These are phyloP conservation scores for Pseudobourletiella spinata DNA, from an alignment of 1,140 invertebrate genomes.

Conservation along the genomic window DNA sequence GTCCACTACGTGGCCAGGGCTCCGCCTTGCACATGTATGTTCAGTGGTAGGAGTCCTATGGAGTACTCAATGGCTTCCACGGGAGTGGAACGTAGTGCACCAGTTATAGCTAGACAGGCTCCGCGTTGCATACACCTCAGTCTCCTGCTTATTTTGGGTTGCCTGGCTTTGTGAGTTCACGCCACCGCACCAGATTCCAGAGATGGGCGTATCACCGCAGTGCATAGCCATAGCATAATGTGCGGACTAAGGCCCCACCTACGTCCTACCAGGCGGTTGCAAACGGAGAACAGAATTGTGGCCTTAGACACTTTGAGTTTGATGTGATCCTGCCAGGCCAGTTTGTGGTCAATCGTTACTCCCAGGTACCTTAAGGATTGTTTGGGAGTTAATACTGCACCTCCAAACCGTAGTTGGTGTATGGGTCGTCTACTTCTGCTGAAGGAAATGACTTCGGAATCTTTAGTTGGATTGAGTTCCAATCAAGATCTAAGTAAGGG, in stretches of 20 bases:
- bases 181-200: conserved; percentile 3
- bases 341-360: conserved; percentile 14
- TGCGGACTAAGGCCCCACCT: conserved; percentile 9
- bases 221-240: conserved; percentile 16
- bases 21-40: no score
- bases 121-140: not conserved
- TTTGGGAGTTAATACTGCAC: not conserved
- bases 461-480: not conserved
- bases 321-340: conserved; percentile 6
- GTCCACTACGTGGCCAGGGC: no score
- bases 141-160: not conserved
- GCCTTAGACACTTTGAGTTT: not conserved
- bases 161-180: not conserved
- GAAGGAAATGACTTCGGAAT: conserved; percentile 1
- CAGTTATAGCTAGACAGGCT: conserved; percentile 1
- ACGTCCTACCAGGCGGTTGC: conserved; percentile 8
- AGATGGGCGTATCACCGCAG: conserved; percentile 10
- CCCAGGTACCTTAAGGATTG: conserved; percentile 17
- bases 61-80: conserved; percentile 8
- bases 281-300: not conserved
- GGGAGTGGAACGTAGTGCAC: conserved; percentile 7
- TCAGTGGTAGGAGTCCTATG: not conserved
- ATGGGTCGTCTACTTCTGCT: not conserved
- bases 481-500: conserved; percentile 5
- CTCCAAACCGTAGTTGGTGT: not conserved